Conservation (phyloP, 2,113 vertebrate genomes). For the Oxyura jamaicensis region DNA sequence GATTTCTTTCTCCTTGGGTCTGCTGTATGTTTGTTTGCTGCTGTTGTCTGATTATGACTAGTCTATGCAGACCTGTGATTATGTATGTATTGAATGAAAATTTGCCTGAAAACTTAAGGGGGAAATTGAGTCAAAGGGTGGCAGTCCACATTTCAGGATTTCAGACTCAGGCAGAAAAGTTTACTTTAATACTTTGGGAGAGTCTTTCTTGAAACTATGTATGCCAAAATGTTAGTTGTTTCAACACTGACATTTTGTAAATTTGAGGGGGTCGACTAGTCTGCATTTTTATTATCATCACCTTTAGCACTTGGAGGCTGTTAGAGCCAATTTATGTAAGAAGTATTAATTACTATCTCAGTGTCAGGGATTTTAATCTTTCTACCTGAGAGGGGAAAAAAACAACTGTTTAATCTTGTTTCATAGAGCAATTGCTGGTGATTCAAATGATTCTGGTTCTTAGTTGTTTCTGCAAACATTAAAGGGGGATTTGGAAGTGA, state of each 20-base stretch:
- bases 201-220: background rate
- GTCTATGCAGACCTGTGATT: background rate
- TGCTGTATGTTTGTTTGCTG: background rate
- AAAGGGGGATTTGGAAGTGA: background rate
- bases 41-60: background rate
- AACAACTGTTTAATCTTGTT: background rate
- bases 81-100: background rate
- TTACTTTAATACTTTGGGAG: background rate
- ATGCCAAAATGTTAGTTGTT: background rate
- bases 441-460: background rate
- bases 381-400: background rate
- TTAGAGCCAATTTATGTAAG: background rate
- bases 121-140: background rate
- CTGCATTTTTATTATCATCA: fast-evolving
- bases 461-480: background rate
- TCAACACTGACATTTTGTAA: background rate
- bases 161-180: background rate
- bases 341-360: background rate
- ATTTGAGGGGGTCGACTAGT: background rate
- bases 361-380: background rate
- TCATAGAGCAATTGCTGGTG: background rate
- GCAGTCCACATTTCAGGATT: background rate
- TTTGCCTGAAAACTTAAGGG: background rate
- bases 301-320: background rate
- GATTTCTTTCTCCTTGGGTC: background rate